phyloP scores from a whole-genome alignment of 1,140 invertebrate genomes.

The Calephelis nemesis region DNA sequence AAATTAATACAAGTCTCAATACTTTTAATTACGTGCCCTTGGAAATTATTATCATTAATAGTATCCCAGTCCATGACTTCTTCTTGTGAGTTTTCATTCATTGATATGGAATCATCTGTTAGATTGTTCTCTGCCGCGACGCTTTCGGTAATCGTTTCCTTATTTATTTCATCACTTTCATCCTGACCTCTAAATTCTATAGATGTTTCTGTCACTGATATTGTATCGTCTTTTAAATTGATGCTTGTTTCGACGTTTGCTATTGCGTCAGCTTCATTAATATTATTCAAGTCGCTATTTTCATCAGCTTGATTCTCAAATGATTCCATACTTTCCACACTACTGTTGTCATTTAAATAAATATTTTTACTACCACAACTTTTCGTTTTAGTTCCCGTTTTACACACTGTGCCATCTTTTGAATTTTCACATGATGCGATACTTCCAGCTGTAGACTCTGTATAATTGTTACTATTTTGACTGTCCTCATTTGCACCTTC shows the following conservation, averaged over 20 bases:
- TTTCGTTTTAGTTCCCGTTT: neutral
- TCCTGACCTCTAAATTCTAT: neutral
- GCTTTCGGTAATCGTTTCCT: neutral
- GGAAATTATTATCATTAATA: neutral
- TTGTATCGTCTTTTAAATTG: slow-evolving; percentile 34
- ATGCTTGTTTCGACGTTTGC: slow-evolving; percentile 24
- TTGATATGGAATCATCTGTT: neutral
- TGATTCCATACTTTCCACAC: slow-evolving; percentile 4
- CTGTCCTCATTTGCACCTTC: neutral
- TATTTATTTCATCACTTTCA: neutral
- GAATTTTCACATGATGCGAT: neutral
- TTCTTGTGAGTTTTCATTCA: slow-evolving; percentile 16
- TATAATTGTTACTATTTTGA: neutral
- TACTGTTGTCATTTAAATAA: slow-evolving; percentile 11
- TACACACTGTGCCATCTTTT: neutral
- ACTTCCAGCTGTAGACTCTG: neutral
- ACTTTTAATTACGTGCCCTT: neutral
- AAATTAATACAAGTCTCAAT: slow-evolving; percentile 34
- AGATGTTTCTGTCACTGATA: neutral
- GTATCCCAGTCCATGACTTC: slow-evolving; percentile 3
- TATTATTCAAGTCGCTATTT: neutral
- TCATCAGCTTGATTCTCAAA: neutral
- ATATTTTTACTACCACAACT: neutral
- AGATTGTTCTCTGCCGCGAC: neutral
- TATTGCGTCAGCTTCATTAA: slow-evolving; percentile 13